Conservation (phyloP, 2,888 invertebrate genomes). For the Trissoscelio sp. region DNA sequence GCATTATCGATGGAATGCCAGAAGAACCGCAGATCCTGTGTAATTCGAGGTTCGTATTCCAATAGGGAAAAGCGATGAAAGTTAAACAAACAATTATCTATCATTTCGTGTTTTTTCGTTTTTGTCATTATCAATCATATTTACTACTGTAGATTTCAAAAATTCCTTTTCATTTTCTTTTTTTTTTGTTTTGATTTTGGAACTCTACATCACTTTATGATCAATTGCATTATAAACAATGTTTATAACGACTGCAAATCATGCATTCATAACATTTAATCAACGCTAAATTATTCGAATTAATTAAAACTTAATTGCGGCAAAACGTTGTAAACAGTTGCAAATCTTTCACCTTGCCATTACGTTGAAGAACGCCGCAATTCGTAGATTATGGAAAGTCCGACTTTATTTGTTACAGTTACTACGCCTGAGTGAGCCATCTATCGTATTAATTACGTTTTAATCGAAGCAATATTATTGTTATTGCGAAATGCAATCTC, state of each 20-base stretch:
- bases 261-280: conserved; percentile 3
- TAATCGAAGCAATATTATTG: conserved; percentile 47
- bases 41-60: conserved; percentile 17
- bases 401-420: conserved; percentile 37
- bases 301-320: conserved; percentile 15
- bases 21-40: conserved; percentile 39
- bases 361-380: background rate
- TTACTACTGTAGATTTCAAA: too few relatives aligned
- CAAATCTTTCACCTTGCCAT: background rate
- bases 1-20: conserved; percentile 68
- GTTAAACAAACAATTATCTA: conserved; percentile 23
- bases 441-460: conserved; percentile 47
- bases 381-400: conserved; percentile 47
- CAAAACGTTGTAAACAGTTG: background rate
- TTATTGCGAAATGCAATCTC: conserved; percentile 60
- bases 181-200: background rate
- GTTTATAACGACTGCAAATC: background rate
- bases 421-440: conserved; percentile 16
- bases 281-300: conserved; percentile 12
- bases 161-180: background rate
- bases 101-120: conserved; percentile 54
- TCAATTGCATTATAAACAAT: background rate
- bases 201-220: too few relatives aligned
- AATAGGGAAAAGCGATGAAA: conserved; percentile 47
- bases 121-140: background rate